Evolutionary conservation across 2,797 vertebrate genomes (phyloP), one percentile per base, ranked within the genome.

Genomic region (Liasis olivaceus): DNA sequence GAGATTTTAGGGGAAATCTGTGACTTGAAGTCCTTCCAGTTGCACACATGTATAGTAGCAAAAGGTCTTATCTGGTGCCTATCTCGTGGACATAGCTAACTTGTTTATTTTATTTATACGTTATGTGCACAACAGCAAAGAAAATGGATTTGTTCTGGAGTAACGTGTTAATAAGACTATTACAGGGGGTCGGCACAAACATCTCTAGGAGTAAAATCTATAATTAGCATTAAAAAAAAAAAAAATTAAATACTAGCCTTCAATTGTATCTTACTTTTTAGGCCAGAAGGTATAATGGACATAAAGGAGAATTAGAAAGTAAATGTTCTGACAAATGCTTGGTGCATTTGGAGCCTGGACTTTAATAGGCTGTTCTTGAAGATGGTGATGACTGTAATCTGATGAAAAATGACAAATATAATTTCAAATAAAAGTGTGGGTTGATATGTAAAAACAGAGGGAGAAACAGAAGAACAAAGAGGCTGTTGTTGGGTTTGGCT

Each of bases 331-430:
- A 85, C 36, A 85, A 62, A 85, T 69, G 60, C 54, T 93, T 22
- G 26, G 8, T 85, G 42, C 2, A 47, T 86, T 77, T 63, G 54
- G 64, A 54, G 54, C 42, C 20, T 4, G 84, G 26, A 85, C 42
- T 89, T 95, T 24, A 81, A 47, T 47, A 36, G 47, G 85, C 90
- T 90, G 63, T 84, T 66, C 9, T 24, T 58, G 92, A 12, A 77
- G 89, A 0, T 69, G 84, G 85, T 47, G 56, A 92, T 64, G 59
- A 81, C 54, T 69, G 22, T 93, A 94, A 4, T 59, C 59, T 90
- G 88, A 91, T 90, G 26, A 91, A 91, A 96, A 95, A 90, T 64
- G 81, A 90, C 87, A 95, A 90, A 17, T 59, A 36, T 89, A 58
- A 28, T 91, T 93, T 92, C 59, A 93, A 93, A 92, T 85, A 87